phyloP scores from a whole-genome alignment of 1,140 invertebrate species.

The Ceratina japonica region DNA sequence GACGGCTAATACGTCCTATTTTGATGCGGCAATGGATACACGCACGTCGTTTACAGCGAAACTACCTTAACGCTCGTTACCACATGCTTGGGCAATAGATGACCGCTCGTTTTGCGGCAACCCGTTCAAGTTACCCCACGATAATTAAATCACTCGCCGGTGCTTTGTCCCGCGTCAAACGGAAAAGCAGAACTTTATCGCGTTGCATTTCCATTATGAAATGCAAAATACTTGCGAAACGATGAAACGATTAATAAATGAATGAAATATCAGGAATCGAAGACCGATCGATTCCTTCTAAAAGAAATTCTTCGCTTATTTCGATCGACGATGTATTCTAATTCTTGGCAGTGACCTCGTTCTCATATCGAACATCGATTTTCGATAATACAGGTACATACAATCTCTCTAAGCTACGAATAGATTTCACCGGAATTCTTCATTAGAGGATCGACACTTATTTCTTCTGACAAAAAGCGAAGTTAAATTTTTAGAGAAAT shows the following conservation, averaged over 20 bases:
- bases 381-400: background rate
- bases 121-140: slow-evolving; percentile 29
- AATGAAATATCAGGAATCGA: background rate
- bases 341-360: slow-evolving; percentile 3
- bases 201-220: background rate
- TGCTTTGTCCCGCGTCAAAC: slow-evolving; percentile 3
- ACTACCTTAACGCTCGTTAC: slow-evolving; percentile 28
- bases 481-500: background rate
- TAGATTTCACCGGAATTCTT: background rate
- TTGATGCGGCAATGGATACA: background rate
- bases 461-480: no score
- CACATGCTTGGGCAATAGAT: slow-evolving; percentile 27
- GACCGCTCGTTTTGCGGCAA: slow-evolving; percentile 29
- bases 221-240: background rate
- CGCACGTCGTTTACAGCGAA: background rate
- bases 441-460: no score
- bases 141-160: slow-evolving; percentile 35
- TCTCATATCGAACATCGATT: background rate
- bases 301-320: background rate
- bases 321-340: background rate
- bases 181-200: background rate
- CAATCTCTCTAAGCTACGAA: background rate
- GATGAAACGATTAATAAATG: background rate
- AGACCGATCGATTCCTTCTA: background rate
- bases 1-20: background rate